These are phyloP conservation scores for Drosophila melanocephala DNA, from an alignment of 2,888 invertebrate genomes.

Conservation along the genomic window DNA sequence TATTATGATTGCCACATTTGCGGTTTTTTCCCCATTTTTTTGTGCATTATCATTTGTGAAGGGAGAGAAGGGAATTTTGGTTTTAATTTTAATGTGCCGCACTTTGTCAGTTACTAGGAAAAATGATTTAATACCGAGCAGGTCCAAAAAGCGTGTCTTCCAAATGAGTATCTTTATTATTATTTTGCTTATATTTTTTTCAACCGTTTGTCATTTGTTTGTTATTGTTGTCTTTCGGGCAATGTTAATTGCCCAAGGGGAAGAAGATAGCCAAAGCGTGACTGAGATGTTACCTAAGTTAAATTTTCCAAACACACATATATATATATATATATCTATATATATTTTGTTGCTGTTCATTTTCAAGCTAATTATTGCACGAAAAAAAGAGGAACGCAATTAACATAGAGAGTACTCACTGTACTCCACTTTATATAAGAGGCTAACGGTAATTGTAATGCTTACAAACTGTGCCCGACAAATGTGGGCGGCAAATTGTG, in stretches of 20 bases:
- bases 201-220: slow-evolving; percentile 3
- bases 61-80: slow-evolving; percentile 27
- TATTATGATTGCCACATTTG: slow-evolving; percentile 48
- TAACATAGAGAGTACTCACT: slow-evolving; percentile 57
- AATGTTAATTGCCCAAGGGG: slow-evolving; percentile 70
- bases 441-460: slow-evolving; percentile 13
- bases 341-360: not conserved
- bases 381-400: slow-evolving; percentile 51
- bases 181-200: slow-evolving; percentile 2
- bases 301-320: slow-evolving; percentile 1
- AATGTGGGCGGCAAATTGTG: slow-evolving; percentile 50
- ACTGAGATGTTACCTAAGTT: slow-evolving; percentile 78
- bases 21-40: slow-evolving; percentile 8
- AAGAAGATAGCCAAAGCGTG: slow-evolving; percentile 76
- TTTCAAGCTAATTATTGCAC: slow-evolving; percentile 69
- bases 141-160: slow-evolving; percentile 42
- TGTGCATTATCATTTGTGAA: slow-evolving; percentile 63
- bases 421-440: slow-evolving; percentile 61
- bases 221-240: slow-evolving; percentile 31
- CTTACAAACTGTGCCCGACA: slow-evolving; percentile 3
- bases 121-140: slow-evolving; percentile 57
- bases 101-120: slow-evolving; percentile 33
- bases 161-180: slow-evolving; percentile 13
- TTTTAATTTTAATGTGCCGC: slow-evolving; percentile 29
- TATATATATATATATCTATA: not conserved